These are phyloP conservation scores for Oreochromis niloticus DNA, from an alignment of 2,113 vertebrate species.

Conservation along the genomic window DNA sequence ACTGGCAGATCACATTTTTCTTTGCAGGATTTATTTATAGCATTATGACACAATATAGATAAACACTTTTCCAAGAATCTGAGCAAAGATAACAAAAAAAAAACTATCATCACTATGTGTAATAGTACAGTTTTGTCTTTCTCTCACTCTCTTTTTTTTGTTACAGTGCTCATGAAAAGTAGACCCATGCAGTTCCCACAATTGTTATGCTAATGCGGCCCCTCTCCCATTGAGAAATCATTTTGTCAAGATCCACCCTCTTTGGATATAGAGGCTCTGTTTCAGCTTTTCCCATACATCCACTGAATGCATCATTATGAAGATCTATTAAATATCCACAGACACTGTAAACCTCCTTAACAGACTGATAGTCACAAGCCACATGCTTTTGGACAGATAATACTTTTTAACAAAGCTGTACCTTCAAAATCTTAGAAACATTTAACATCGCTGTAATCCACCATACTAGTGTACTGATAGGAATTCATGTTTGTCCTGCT, in stretches of 20 bases:
- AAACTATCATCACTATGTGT: neutral
- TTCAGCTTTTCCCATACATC: slow-evolving; percentile 71
- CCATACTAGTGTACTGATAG: neutral
- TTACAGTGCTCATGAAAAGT: slow-evolving; percentile 66
- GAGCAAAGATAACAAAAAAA: neutral
- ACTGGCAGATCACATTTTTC: neutral
- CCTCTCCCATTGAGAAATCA: slow-evolving; percentile 76
- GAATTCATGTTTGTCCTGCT: neutral
- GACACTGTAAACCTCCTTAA: slow-evolving; percentile 52
- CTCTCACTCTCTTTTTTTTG: slow-evolving; percentile 13
- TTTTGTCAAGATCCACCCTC: slow-evolving; percentile 73
- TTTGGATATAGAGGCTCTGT: slow-evolving; percentile 58
- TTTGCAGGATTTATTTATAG: neutral
- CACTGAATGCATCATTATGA: slow-evolving; percentile 67
- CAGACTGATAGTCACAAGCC: neutral
- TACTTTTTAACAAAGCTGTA: neutral
- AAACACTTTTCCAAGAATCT: neutral
- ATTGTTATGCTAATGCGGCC: slow-evolving; percentile 78
- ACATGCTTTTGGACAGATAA: neutral
- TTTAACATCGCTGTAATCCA: neutral
- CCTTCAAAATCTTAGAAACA: neutral
- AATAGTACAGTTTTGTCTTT: slow-evolving; percentile 20
- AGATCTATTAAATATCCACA: slow-evolving; percentile 51
- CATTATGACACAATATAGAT: neutral
- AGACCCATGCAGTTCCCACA: slow-evolving; percentile 74